Evolutionary conservation across 1,140 invertebrate species (phyloP), one percentile per base, ranked within the genome.

Genomic region (Polypedilum vanderplanki): DNA sequence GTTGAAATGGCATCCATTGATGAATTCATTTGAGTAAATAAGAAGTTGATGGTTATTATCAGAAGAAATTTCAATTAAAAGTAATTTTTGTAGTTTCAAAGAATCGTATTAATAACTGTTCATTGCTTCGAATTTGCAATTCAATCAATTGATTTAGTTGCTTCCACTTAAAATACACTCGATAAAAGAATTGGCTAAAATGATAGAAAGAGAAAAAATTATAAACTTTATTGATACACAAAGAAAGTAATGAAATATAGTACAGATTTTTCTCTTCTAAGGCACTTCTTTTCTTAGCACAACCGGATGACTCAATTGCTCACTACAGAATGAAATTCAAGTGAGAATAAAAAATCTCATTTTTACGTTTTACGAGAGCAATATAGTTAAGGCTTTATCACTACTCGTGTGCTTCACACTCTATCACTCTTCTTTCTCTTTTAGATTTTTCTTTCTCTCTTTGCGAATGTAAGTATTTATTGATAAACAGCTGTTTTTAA

Each of bases 251-350:
- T 12, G 46, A 57, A 57, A 57, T 57, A 57, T 12, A 57, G 46
- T 57, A 57, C 46, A 57, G 24, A 33, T 33, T 3, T 33, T 33
- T 33, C 24, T 33, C 24, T 33, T 33, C n/a, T n/a, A n/a, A n/a
- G n/a, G n/a, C n/a, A n/a, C n/a, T n/a, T n/a, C n/a, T n/a, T n/a
- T n/a, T 33, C 5, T 33, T 5, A 33, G 5, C 9, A 57, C 46
- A 15, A 57, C 46, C 46, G 46, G 46, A 57, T 57, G n/a, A 57
- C 46, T 57, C 46, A 57, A 57, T 57, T 57, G 46, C 46, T 57
- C 46, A n/a, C 12, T n/a, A 57, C 46, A 57, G n/a, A 57, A 57
- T 57, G 46, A 57, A 12, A 57, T 57, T 33, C 24, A 33, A 33
- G 24, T 33, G 24, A 33, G 24, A 33, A 33, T 33, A 33, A 33